Base-by-base conservation (phyloP, 1,140 invertebrate species). In the Euura lappo region DNA sequence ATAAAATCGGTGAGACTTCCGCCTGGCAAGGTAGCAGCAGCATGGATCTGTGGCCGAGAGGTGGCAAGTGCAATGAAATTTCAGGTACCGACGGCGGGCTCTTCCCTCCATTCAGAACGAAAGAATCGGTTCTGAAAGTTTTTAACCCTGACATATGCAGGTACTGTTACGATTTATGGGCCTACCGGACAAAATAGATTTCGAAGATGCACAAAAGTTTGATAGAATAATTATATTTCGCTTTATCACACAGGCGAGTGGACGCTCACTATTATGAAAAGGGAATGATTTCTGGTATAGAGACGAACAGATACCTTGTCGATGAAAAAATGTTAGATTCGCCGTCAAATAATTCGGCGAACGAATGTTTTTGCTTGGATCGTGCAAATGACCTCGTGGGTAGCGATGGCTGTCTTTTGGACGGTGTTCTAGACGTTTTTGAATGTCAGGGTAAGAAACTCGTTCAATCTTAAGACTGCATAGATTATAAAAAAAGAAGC, bases 111-210 rank as follows among this genome's bases (percentile, higher is more conserved):
- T 89, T 91, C 71, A 80, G 90, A 2, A 83, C 87, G 28, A 84
- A 84, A 2, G 79, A 84, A 0, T 84, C 87, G 3, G 84, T 86
- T 5, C 73, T 93, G n/a, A 89, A 89, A 71, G 89, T 90, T 4
- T 89, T 91, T 67, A 91, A 89, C 72, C 86, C 90, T 0, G 91
- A 93, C 74, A 89, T 93, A 74, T 93, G 92, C 83, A 89, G 92
- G 84, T 89, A 77, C 79, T 28, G 28, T 28, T 28, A 28, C 1
- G 28, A 28, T 28, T 28, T 28, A 28, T 28, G 28, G 28, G 28
- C 28, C 28, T 28, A 28, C 28, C 28, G 28, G 28, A 28, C 28
- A 28, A 28, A 28, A 28, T 28, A 78, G 28, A 28, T 28, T 28
- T 28, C 28, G 28, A 28, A 28, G 1, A 28, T 28, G 28, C 28